Evolutionary conservation across 1,140 invertebrate genomes (phyloP).

Genomic region (Tribolium castaneum): DNA sequence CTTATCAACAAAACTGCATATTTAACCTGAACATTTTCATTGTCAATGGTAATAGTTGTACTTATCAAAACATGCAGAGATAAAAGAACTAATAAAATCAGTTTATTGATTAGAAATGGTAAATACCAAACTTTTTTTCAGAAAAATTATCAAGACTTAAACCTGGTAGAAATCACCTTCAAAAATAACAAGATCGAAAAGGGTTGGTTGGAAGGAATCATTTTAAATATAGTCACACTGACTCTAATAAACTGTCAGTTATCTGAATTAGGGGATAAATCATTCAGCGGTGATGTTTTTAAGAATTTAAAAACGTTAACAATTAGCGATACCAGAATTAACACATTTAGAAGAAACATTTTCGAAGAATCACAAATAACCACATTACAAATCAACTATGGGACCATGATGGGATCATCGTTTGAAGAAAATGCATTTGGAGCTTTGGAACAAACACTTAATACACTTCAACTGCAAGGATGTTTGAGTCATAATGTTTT

Average conservation of each 20-base stretch:
- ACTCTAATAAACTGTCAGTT: conserved; percentile 13
- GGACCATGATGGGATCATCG: too few species aligned
- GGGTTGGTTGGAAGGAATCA: conserved; percentile 18
- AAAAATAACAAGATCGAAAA: conserved; percentile 6
- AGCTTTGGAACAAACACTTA: neutral
- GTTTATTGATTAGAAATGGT: neutral
- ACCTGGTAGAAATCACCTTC: neutral
- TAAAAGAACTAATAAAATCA: neutral
- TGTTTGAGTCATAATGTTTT: neutral
- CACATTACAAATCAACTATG: neutral
- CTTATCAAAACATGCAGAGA: neutral
- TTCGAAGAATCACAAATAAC: neutral
- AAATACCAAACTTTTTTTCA: neutral
- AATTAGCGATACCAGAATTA: neutral
- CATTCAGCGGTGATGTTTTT: conserved; percentile 13
- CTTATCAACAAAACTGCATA: neutral
- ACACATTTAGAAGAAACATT: neutral
- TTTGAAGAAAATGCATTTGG: conserved; percentile 12
- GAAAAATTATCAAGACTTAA: neutral
- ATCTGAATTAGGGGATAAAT: conserved; percentile 4
- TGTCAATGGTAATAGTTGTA: neutral
- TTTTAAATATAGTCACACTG: neutral
- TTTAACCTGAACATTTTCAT: neutral
- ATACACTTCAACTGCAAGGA: neutral
- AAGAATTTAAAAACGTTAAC: conserved; percentile 29